These are phyloP conservation scores for Parnassius orleans DNA, from an alignment of 2,888 invertebrate genomes.

Conservation along the genomic window DNA sequence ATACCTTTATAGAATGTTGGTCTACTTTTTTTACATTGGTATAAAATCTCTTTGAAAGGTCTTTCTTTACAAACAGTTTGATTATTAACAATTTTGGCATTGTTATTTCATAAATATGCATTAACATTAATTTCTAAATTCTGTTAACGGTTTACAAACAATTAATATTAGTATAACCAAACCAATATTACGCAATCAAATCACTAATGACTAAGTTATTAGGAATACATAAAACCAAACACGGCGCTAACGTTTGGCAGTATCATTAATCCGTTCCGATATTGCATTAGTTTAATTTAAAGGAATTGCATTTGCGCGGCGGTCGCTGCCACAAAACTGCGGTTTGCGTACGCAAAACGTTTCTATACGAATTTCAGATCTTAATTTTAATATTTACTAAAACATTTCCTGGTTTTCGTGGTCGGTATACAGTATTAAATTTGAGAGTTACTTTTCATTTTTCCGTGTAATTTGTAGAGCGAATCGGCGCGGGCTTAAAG, in stretches of 20 bases:
- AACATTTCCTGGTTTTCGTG: slow-evolving; percentile 38
- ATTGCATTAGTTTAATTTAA: slow-evolving; percentile 56
- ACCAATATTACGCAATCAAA: slow-evolving; percentile 1
- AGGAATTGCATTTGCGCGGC: slow-evolving; percentile 52
- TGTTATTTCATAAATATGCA: too few species aligned
- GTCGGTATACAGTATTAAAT: slow-evolving; percentile 31
- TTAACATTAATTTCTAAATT: too few species aligned
- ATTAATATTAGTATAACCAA: neutral
- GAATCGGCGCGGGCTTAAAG: too few species aligned
- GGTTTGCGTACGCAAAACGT: slow-evolving; percentile 45
- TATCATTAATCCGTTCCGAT: slow-evolving; percentile 41
- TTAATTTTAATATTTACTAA: slow-evolving; percentile 49
- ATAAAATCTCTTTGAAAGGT: too few species aligned
- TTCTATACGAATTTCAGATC: slow-evolving; percentile 35
- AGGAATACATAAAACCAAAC: slow-evolving; percentile 32
- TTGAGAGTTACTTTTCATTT: neutral
- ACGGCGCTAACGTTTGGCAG: slow-evolving; percentile 28
- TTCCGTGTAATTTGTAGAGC: slow-evolving; percentile 29
- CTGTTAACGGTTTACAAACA: neutral
- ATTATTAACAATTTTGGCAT: too few species aligned
- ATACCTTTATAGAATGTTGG: too few species aligned
- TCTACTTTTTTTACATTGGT: too few species aligned
- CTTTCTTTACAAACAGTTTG: too few species aligned
- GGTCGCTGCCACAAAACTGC: slow-evolving; percentile 46
- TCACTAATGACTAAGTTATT: slow-evolving; percentile 7